Conservation (phyloP, 2,797 vertebrate genomes). For the Cyclura pinguis region DNA sequence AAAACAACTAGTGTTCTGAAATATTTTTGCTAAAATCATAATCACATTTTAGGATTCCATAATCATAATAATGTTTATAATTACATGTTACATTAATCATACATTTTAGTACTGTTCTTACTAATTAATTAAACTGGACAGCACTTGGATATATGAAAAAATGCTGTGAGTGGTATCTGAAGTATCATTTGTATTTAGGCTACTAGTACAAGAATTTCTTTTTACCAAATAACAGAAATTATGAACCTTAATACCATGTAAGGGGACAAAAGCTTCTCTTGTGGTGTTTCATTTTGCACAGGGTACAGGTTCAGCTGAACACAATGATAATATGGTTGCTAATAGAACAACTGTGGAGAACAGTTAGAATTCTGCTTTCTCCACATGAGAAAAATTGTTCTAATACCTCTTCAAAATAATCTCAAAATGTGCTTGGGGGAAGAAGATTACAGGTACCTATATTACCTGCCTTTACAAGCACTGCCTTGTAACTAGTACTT, state of each 20-base stretch:
- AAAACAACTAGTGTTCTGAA: background rate
- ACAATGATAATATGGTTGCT: background rate
- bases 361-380: background rate
- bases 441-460: no score
- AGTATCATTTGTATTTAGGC: background rate
- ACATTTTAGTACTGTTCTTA: background rate
- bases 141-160: background rate
- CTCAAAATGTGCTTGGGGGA: no score
- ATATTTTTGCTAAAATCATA: background rate
- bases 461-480: background rate
- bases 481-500: no score
- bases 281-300: background rate
- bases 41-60: background rate
- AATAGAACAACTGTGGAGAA: background rate
- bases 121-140: background rate
- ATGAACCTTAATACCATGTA: background rate
- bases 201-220: background rate
- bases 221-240: background rate
- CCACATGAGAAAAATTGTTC: background rate
- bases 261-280: background rate
- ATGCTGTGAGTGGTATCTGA: background rate
- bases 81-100: background rate
- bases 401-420: no score
- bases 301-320: background rate
- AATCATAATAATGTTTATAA: background rate